Percentiles rank a stretch among this genome's conserved stretches.
Evolutionary conservation across 2,888 invertebrate species (phyloP).

Genomic region (Lycophotia porphyrea): DNA sequence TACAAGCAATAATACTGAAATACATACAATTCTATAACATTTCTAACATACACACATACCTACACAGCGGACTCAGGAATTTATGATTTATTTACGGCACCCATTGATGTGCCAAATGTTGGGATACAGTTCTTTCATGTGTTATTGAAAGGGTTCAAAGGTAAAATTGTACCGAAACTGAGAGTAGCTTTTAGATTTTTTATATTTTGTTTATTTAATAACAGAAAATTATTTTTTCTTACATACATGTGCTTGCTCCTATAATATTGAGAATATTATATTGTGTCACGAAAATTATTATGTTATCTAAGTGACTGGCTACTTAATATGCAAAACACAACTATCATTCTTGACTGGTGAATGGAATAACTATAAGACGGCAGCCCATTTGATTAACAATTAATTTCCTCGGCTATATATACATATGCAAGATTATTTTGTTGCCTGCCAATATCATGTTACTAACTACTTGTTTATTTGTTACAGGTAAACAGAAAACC

Average conservation of each 20-base stretch:
- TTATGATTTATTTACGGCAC: slow-evolving; percentile 38
- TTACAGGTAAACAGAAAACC: slow-evolving; percentile 45
- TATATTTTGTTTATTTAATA: slow-evolving; percentile 13
- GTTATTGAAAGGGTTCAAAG: slow-evolving; percentile 47
- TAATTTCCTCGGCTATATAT: neutral
- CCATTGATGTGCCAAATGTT: slow-evolving; percentile 20
- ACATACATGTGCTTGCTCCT: neutral
- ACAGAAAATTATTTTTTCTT: neutral
- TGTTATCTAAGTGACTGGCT: neutral
- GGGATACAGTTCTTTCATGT: slow-evolving; percentile 29
- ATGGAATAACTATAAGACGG: neutral
- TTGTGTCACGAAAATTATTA: neutral
- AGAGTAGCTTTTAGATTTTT: slow-evolving; percentile 5
- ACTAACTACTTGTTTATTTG: slow-evolving; percentile 27
- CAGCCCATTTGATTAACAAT: neutral
- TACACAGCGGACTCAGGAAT: neutral
- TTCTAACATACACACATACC: neutral
- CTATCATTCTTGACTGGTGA: neutral
- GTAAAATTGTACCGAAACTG: slow-evolving; percentile 18
- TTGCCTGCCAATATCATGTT: neutral
- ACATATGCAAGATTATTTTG: neutral
- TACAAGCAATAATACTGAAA: neutral
- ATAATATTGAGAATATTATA: too few relatives aligned
- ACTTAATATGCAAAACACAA: neutral
- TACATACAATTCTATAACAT: slow-evolving; percentile 5